These are phyloP conservation scores for Porites australiensis DNA, from an alignment of 64 coral and sea anemone genomes.

Conservation along the genomic window DNA sequence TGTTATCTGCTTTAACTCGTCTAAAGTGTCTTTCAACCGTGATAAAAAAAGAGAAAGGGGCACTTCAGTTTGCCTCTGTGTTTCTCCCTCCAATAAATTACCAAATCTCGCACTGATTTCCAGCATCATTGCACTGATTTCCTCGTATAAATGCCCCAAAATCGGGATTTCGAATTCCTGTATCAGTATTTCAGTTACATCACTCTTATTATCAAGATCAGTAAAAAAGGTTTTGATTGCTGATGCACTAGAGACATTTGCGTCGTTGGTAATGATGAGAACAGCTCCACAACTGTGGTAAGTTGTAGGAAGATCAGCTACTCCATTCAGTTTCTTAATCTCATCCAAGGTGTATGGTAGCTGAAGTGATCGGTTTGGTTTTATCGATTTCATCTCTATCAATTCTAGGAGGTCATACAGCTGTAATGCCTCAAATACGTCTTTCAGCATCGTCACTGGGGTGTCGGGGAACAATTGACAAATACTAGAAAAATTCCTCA, in stretches of 20 bases:
- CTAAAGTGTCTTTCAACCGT: too few relatives aligned
- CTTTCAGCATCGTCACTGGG: neutral
- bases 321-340: neutral
- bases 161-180: too few relatives aligned
- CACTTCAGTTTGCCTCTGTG: too few relatives aligned
- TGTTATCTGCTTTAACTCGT: too few relatives aligned
- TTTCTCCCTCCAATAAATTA: too few relatives aligned
- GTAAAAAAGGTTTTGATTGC: neutral
- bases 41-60: too few relatives aligned
- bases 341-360: neutral
- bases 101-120: too few relatives aligned
- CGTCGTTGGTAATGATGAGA: neutral
- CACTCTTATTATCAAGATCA: neutral
- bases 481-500: neutral
- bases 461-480: constrained; percentile 19
- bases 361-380: neutral
- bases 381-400: neutral
- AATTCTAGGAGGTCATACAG: constrained; percentile 19
- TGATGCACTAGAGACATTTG: too few relatives aligned
- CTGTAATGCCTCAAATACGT: constrained; percentile 23
- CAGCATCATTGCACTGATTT: neutral
- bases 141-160: neutral
- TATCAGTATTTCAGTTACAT: neutral
- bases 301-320: neutral
- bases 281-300: neutral